Percentiles rank a stretch among this genome's conserved stretches.
phyloP scores from a whole-genome alignment of 2,888 invertebrate genomes.

The Trichopoda pennipes region DNA sequence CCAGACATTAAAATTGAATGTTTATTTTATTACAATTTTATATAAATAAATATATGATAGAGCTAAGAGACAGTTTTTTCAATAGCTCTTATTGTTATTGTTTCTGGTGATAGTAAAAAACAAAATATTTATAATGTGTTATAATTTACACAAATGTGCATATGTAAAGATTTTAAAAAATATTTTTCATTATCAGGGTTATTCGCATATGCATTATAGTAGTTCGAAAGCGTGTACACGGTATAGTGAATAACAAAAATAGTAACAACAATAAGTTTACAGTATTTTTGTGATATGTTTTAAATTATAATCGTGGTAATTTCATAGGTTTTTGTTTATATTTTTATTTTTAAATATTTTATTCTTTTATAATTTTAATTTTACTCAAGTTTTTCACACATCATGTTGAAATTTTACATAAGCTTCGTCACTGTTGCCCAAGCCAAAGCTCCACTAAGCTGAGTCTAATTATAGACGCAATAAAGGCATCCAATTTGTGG shows the following conservation, averaged over 20 bases:
- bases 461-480: no score
- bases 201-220: conserved; percentile 14
- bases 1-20: conserved; percentile 18
- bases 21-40: conserved; percentile 7
- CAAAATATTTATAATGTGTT: conserved; percentile 38
- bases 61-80: conserved; percentile 12
- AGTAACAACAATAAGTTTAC: no score
- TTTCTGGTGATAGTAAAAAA: not conserved
- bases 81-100: conserved; percentile 4
- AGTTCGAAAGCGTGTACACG: conserved; percentile 2
- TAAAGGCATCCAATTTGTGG: no score
- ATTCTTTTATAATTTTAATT: no score
- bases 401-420: no score
- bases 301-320: no score
- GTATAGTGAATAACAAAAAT: conserved; percentile 26
- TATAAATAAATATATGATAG: conserved; percentile 20
- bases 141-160: conserved; percentile 38
- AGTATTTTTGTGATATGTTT: no score
- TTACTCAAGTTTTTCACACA: no score
- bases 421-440: no score
- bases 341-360: no score
- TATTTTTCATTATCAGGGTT: conserved; percentile 64
- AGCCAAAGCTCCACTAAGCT: no score
- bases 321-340: no score
- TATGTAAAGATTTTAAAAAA: conserved; percentile 38